Evolutionary conservation across 2,888 invertebrate genomes (phyloP).

Genomic region (Sabellastarte sp.): DNA sequence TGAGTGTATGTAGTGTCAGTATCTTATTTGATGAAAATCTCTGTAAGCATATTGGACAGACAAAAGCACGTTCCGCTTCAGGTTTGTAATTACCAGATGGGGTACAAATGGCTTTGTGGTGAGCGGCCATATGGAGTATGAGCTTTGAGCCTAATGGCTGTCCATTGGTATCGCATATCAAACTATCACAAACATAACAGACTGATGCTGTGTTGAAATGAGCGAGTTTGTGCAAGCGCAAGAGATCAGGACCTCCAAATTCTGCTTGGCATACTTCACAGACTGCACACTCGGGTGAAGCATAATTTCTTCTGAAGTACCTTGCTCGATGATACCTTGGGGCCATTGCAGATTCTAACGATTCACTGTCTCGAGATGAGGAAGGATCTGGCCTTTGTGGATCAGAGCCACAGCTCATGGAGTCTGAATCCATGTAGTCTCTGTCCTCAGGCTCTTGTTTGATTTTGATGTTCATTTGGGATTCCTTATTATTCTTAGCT

Average conservation of each 20-base stretch:
- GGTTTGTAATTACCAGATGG: constrained; percentile 11
- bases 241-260: constrained; percentile 18
- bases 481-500: too few relatives aligned
- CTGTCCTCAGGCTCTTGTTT: too few relatives aligned
- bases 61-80: constrained; percentile 21
- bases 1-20: constrained; percentile 22
- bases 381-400: too few relatives aligned
- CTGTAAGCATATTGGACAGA: constrained; percentile 33
- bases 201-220: constrained; percentile 36
- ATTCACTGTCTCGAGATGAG: too few relatives aligned
- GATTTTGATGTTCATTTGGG: too few relatives aligned
- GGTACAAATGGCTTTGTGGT: constrained; percentile 19
- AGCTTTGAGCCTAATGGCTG: constrained; percentile 9
- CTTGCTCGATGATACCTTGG: neutral
- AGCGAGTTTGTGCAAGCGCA: constrained; percentile 33
- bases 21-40: constrained; percentile 30
- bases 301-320: neutral
- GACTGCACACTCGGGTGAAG: constrained; percentile 10
- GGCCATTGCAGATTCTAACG: neutral
- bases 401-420: too few relatives aligned
- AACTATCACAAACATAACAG: constrained; percentile 35
- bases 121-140: constrained; percentile 29
- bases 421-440: too few relatives aligned
- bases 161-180: constrained; percentile 21
- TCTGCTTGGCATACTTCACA: constrained; percentile 36